phyloP scores from a whole-genome alignment of 2,888 invertebrate genomes.

The Drosophila ezoana region DNA sequence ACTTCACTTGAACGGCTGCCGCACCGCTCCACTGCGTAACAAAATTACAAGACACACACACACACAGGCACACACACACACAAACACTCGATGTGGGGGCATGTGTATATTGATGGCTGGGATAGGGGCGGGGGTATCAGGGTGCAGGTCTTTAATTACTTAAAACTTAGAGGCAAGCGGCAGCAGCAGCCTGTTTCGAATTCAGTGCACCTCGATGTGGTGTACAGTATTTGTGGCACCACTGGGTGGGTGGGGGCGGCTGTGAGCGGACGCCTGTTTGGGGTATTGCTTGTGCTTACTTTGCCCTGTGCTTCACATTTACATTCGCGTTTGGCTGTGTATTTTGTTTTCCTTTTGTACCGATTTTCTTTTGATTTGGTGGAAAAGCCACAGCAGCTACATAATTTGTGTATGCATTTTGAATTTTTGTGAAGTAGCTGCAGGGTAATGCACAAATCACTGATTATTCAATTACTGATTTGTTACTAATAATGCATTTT shows the following conservation, averaged over 20 bases:
- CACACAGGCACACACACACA: slow-evolving; percentile 30
- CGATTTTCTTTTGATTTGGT: slow-evolving; percentile 58
- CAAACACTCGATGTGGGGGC: slow-evolving; percentile 27
- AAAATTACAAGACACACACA: slow-evolving; percentile 66
- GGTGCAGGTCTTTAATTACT: slow-evolving; percentile 65
- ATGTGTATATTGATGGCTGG: slow-evolving; percentile 24
- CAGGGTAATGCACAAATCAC: slow-evolving; percentile 40
- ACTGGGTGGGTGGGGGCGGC: neutral
- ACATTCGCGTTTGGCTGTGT: slow-evolving; percentile 68
- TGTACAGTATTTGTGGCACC: slow-evolving; percentile 34
- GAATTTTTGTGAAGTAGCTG: slow-evolving; percentile 22
- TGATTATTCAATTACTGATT: slow-evolving; percentile 14
- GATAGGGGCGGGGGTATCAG: slow-evolving; percentile 7
- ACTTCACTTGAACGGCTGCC: slow-evolving; percentile 65
- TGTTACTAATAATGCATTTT: slow-evolving; percentile 44
- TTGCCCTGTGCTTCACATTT: slow-evolving; percentile 63
- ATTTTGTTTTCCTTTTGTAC: slow-evolving; percentile 63
- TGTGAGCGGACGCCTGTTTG: slow-evolving; percentile 18
- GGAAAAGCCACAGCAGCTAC: slow-evolving; percentile 45
- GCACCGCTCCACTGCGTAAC: slow-evolving; percentile 75
- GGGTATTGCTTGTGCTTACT: slow-evolving; percentile 65
- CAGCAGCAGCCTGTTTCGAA: slow-evolving; percentile 48
- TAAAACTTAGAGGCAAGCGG: slow-evolving; percentile 43
- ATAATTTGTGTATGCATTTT: slow-evolving; percentile 46
- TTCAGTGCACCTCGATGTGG: slow-evolving; percentile 51